Evolutionary conservation across 2,888 invertebrate species (phyloP).

Genomic region (Onthophagus sagittarius): DNA sequence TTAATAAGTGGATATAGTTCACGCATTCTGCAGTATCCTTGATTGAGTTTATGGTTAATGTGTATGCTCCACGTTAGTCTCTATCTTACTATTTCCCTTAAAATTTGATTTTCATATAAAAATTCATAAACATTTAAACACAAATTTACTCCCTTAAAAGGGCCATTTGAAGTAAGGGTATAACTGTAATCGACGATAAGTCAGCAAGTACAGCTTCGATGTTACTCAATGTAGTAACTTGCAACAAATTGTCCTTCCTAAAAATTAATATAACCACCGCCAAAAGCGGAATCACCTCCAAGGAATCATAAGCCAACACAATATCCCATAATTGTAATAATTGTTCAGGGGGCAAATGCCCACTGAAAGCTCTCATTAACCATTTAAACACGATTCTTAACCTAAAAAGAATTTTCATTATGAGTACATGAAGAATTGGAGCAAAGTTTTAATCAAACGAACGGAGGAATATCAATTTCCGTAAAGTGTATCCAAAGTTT

Average conservation of each 20-base stretch:
- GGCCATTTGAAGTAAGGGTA: slow-evolving; percentile 78
- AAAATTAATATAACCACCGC: slow-evolving; percentile 82
- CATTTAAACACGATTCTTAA: slow-evolving; percentile 91
- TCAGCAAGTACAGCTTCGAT: slow-evolving; percentile 86
- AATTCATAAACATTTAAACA: not conserved
- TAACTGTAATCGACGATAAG: slow-evolving; percentile 79
- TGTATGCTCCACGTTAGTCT: too few relatives aligned
- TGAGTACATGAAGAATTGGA: not conserved
- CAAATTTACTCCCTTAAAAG: slow-evolving; percentile 60
- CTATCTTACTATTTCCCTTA: too few relatives aligned
- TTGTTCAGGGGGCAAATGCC: slow-evolving; percentile 89
- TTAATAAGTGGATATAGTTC: too few relatives aligned
- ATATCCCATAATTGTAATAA: slow-evolving; percentile 90
- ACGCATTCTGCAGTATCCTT: too few relatives aligned
- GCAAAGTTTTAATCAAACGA: slow-evolving; percentile 48
- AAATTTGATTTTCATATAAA: not conserved
- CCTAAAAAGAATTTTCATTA: slow-evolving; percentile 52
- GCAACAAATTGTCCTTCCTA: slow-evolving; percentile 78
- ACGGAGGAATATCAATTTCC: slow-evolving; percentile 87
- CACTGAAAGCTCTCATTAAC: slow-evolving; percentile 95
- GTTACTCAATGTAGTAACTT: slow-evolving; percentile 68
- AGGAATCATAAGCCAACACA: slow-evolving; percentile 84
- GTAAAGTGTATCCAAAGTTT: slow-evolving; percentile 88
- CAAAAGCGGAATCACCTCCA: slow-evolving; percentile 84
- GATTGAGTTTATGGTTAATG: too few relatives aligned